Evolutionary conservation across 2,797 vertebrate species (phyloP).

Genomic region (Danio jaintianensis): DNA sequence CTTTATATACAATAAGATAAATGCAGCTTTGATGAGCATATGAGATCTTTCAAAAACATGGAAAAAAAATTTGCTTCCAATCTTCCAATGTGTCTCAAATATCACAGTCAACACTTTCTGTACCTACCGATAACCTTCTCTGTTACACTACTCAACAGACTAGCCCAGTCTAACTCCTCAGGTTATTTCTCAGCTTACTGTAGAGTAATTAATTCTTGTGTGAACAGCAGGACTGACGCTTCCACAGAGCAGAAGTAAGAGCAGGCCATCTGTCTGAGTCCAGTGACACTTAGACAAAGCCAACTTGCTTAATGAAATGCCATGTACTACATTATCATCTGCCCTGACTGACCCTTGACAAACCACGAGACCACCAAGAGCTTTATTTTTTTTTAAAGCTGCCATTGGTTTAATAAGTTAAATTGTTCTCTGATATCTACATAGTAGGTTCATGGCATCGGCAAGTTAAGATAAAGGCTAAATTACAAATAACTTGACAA

Average conservation of each 20-base stretch:
- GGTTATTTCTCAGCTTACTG: background rate
- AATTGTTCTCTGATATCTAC: too few relatives aligned
- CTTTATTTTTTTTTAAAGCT: background rate
- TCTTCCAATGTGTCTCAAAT: background rate
- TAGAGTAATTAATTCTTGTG: slow-evolving; percentile 2
- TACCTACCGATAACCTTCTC: background rate
- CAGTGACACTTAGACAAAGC: slow-evolving; percentile 41
- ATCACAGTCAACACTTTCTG: background rate
- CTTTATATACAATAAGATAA: too few relatives aligned
- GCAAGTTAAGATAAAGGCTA: too few relatives aligned
- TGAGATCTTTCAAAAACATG: too few relatives aligned
- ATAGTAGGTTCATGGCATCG: too few relatives aligned
- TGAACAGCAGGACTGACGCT: slow-evolving; percentile 25
- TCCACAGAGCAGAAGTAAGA: slow-evolving; percentile 27
- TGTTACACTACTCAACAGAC: background rate
- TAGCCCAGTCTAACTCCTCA: background rate
- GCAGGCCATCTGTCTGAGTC: slow-evolving; percentile 30
- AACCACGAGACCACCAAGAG: slow-evolving; percentile 15
- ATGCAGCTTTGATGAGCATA: too few relatives aligned
- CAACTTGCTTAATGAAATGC: slow-evolving; percentile 35
- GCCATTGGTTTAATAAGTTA: too few relatives aligned
- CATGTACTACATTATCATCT: slow-evolving; percentile 35
- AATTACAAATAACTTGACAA: too few relatives aligned
- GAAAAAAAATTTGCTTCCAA: too few relatives aligned
- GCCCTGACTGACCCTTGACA: slow-evolving; percentile 19